phyloP scores from a whole-genome alignment of 2,888 invertebrate genomes.

The Sinopyrophorus schimmeli region DNA sequence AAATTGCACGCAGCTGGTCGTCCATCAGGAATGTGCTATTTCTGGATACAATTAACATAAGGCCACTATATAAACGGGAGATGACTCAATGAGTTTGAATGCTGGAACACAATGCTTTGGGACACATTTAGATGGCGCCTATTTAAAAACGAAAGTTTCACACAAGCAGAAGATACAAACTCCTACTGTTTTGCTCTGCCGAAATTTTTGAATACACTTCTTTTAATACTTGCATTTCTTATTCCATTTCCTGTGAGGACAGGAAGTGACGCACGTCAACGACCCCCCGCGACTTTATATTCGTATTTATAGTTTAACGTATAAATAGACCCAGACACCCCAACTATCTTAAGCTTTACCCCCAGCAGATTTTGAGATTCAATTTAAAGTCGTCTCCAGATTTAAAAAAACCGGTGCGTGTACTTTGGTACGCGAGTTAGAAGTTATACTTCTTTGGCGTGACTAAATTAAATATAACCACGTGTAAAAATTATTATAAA shows the following conservation, averaged over 20 bases:
- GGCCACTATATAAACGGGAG: slow-evolving; percentile 29
- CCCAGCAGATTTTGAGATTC: too few species aligned
- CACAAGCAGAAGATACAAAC: too few species aligned
- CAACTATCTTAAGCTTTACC: slow-evolving; percentile 15
- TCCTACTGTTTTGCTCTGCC: too few species aligned
- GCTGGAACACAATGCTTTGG: slow-evolving; percentile 15
- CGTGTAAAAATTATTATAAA: too few species aligned
- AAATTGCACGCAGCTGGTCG: slow-evolving; percentile 34
- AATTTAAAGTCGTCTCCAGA: too few species aligned
- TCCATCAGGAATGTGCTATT: slow-evolving; percentile 33
- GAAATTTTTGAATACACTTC: background rate
- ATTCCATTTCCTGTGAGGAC: slow-evolving; percentile 38
- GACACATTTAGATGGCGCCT: slow-evolving; percentile 23
- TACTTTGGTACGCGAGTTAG: too few species aligned
- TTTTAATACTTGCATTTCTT: slow-evolving; percentile 6
- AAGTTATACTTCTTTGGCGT: too few species aligned
- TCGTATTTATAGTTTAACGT: slow-evolving; percentile 24
- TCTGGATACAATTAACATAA: slow-evolving; percentile 35
- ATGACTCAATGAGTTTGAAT: slow-evolving; percentile 28
- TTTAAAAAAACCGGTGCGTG: too few species aligned
- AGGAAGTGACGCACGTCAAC: slow-evolving; percentile 40
- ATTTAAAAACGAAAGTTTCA: too few species aligned
- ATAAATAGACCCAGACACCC: slow-evolving; percentile 30
- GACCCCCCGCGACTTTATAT: slow-evolving; percentile 36
- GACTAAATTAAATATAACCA: too few species aligned